phyloP scores from a whole-genome alignment of 2,797 vertebrate species.

The Prunella strophiata region DNA sequence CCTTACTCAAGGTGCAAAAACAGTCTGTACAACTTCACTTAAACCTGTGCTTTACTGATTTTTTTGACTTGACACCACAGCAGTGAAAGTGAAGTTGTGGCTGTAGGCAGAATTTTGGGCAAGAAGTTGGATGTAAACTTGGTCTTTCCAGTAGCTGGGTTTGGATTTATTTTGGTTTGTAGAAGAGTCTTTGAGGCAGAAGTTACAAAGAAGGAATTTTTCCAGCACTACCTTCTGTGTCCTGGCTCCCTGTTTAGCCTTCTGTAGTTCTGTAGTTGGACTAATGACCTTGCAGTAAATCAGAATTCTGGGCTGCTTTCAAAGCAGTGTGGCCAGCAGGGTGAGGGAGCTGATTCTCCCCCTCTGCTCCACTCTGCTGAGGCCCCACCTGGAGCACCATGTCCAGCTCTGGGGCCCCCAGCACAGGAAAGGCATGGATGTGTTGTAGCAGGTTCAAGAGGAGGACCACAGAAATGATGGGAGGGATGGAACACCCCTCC shows the following conservation, averaged over 20 bases:
- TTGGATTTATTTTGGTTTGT: not conserved
- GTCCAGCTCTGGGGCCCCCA: not conserved
- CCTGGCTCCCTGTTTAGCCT: not conserved
- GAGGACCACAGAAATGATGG: not conserved
- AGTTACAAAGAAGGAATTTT: not conserved
- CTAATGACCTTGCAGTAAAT: not conserved
- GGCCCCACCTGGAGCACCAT: not conserved
- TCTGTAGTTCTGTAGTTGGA: not conserved
- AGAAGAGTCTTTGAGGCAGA: not conserved
- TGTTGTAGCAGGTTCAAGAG: not conserved
- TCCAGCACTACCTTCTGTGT: not conserved
- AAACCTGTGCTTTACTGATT: not conserved
- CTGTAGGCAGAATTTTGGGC: not conserved
- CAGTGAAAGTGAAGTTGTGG: not conserved
- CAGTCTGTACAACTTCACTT: not conserved
- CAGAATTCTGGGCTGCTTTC: not conserved
- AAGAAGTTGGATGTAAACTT: not conserved
- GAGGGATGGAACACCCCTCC: not conserved
- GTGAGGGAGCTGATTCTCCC: not conserved
- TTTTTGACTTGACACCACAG: not conserved
- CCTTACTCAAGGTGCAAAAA: not conserved
- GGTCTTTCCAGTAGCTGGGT: not conserved
- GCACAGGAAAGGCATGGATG: not conserved
- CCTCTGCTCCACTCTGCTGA: not conserved
- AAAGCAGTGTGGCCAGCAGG: fast-evolving